A percentile compares a stretch with the other conserved stretches of the same genome.
These are phyloP conservation scores for Aselliscus stoliczkanus DNA, from an alignment of 2,797 vertebrate species.

Conservation along the genomic window DNA sequence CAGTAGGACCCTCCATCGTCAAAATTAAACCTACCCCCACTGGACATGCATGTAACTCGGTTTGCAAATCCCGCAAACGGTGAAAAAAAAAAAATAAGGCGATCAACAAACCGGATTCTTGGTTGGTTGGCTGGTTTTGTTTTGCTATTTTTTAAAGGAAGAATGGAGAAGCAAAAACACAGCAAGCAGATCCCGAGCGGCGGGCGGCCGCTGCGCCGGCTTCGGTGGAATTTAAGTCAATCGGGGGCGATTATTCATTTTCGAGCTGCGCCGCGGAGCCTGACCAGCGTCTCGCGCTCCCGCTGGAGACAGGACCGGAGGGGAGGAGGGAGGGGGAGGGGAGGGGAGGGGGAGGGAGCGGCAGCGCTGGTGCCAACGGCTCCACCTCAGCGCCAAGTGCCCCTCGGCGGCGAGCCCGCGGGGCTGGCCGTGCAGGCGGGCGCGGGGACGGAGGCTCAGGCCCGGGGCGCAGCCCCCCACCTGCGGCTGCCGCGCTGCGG, in stretches of 20 bases:
- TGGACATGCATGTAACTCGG: slow-evolving; percentile 99
- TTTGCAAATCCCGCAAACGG: slow-evolving; percentile 92
- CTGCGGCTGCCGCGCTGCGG: slow-evolving; percentile 68
- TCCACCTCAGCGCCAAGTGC: slow-evolving; percentile 79
- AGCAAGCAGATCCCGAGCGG: slow-evolving; percentile 46
- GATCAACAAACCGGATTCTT: slow-evolving; percentile 32
- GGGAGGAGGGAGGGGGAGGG: slow-evolving; percentile 59
- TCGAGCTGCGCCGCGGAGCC: slow-evolving; percentile 83
- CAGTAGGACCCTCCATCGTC: slow-evolving; percentile 99
- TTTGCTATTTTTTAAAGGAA: slow-evolving; percentile 49
- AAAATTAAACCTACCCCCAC: slow-evolving; percentile 99
- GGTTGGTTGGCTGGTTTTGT: slow-evolving; percentile 56
- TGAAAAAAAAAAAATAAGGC: slow-evolving; percentile 72
- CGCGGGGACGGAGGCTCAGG: neutral
- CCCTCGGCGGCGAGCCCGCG: slow-evolving; percentile 66
- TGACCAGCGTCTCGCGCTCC: slow-evolving; percentile 83
- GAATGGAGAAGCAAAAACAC: slow-evolving; percentile 60
- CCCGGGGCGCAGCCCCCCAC: slow-evolving; percentile 64
- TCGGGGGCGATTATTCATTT: slow-evolving; percentile 80
- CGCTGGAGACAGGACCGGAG: slow-evolving; percentile 82
- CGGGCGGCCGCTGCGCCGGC: slow-evolving; percentile 60
- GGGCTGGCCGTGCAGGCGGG: slow-evolving; percentile 16
- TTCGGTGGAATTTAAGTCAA: slow-evolving; percentile 81
- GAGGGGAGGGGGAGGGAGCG: slow-evolving; percentile 39
- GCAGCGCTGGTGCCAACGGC: slow-evolving; percentile 72